These are phyloP conservation scores for Coracopsis vasa DNA, from an alignment of 2,113 vertebrate species.

Conservation along the genomic window DNA sequence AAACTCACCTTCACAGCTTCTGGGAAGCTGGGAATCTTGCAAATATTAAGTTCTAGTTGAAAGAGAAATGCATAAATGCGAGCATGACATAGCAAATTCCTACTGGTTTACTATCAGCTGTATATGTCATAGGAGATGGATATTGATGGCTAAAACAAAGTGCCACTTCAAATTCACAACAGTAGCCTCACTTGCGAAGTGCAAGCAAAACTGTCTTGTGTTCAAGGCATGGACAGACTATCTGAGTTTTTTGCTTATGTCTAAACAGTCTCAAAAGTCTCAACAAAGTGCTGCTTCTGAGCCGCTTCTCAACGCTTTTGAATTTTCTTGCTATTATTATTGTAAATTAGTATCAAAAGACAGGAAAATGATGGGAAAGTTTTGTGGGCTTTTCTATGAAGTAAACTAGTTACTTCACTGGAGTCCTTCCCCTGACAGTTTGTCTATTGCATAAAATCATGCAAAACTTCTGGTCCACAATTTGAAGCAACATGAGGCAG, in stretches of 20 bases:
- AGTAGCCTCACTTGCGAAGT: not conserved
- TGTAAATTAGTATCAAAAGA: not conserved
- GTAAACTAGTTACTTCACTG: constrained; percentile 9
- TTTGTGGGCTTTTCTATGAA: constrained; percentile 38
- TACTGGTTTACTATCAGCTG: not conserved
- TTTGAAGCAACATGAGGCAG: constrained; percentile 28
- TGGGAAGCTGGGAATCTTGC: not conserved
- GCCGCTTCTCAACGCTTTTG: not conserved
- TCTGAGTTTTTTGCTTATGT: not conserved
- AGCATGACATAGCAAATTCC: not conserved
- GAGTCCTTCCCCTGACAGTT: not conserved
- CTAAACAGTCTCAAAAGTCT: not conserved
- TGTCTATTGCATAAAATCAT: not conserved
- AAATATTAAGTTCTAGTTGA: not conserved
- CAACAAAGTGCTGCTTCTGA: not conserved
- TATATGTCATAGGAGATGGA: not conserved
- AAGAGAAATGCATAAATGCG: not conserved
- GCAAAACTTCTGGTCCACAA: not conserved
- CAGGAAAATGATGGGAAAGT: not conserved
- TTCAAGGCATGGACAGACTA: not conserved
- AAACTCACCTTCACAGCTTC: not conserved
- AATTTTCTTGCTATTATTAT: not conserved
- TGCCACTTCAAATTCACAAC: not conserved
- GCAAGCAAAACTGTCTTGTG: not conserved
- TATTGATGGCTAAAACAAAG: not conserved